Conservation (phyloP, 2,888 invertebrate species). For the Omphaloscelis lunosa region DNA sequence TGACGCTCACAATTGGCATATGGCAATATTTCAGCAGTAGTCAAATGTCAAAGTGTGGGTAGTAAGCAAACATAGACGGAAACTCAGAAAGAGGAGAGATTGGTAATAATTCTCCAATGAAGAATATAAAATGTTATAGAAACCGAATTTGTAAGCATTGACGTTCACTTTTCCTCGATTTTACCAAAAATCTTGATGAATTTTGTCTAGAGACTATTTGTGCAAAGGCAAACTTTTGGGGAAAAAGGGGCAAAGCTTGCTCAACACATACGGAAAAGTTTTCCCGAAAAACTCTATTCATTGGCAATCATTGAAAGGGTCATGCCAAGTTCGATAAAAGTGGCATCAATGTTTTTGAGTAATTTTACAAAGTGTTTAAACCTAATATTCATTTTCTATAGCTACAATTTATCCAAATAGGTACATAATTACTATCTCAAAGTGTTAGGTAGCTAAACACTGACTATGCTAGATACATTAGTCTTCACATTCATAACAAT, state of each 20-base stretch:
- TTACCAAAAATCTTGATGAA: conserved; percentile 47
- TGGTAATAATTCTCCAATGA: conserved; percentile 28
- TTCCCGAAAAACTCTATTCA: conserved; percentile 47
- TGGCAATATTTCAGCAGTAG: not conserved
- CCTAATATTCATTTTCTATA: too few relatives aligned
- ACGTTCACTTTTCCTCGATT: conserved; percentile 20
- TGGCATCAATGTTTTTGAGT: conserved; percentile 32
- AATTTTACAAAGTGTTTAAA: conserved; percentile 7
- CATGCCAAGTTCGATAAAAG: conserved; percentile 31
- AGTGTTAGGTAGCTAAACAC: not conserved
- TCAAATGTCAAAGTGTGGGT: not conserved
- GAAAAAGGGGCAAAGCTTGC: conserved; percentile 42
- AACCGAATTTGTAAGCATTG: conserved; percentile 29
- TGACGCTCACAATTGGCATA: not conserved
- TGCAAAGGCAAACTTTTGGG: conserved; percentile 37
- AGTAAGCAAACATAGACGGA: conserved; percentile 19
- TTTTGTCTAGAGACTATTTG: conserved; percentile 45
- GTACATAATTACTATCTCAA: not conserved
- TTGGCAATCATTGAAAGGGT: conserved; percentile 42
- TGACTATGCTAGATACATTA: not conserved
- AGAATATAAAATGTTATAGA: conserved; percentile 26
- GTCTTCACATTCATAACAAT: not conserved
- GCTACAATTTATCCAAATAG: not conserved
- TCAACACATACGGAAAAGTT: conserved; percentile 53
- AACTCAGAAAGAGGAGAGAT: conserved; percentile 3